Evolutionary conservation across 2,888 invertebrate genomes (phyloP), one percentile per base, ranked within the genome.

Genomic region (Ochropleura leucogaster): DNA sequence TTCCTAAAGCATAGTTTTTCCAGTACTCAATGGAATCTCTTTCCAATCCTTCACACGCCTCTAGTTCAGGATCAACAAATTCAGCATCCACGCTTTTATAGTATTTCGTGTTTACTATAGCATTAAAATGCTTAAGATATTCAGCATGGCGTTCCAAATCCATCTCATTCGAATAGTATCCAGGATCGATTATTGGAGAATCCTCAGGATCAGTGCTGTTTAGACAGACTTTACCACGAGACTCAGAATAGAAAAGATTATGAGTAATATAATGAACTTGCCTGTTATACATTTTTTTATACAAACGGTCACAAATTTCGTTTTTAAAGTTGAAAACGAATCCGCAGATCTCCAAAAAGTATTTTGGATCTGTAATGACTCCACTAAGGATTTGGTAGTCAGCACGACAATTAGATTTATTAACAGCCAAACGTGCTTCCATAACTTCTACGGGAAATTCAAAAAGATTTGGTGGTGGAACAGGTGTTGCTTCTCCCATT

Each of bases 21-120:
- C 97, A 97, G 87, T 97, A 98, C 16, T 97, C 97, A 85, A 97
- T 97, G 0, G 66, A 62, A 18, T n/a, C 66, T 18, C 96, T 95
- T 70, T 74, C 57, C 4, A 81, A 72, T 8, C 82, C 68, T 30
- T 71, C 47, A 67, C 87, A 89, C 8, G 49, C 62, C 79, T 89
- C 18, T 77, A 76, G 18, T 0, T 62, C 59, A 7, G 89, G 83
- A 4, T 83, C 71, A 1, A 93, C 90, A 6, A 95, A 59, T 62
- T 88, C 80, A 0, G 89, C 93, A 3, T 92, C 88, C 0, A 94
- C 86, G 0, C 90, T 88, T 57, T 87, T 89, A 60, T 97, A 95
- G 3, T 95, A 88, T 2, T 87, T 68, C 0, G 97, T 97, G 8
- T 93, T 83, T 12, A 97, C 76, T n/a, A 88, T 83, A 8, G 89